phyloP scores from a whole-genome alignment of 1,140 invertebrate species.

The Andrena cerasifolii region DNA sequence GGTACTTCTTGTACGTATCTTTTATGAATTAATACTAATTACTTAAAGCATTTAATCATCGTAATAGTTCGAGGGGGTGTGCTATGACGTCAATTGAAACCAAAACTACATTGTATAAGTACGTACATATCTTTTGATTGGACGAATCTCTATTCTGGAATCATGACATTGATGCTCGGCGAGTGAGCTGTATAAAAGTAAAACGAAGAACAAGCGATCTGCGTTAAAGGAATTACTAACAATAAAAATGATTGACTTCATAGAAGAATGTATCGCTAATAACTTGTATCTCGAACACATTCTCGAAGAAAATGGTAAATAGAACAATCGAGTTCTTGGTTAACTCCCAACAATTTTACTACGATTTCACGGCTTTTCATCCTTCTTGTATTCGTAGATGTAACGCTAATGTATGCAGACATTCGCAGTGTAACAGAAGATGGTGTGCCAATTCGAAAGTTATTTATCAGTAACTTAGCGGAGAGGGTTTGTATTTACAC shows the following conservation, averaged over 20 bases:
- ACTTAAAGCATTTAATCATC: neutral
- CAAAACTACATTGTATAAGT: neutral
- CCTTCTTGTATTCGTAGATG: slow-evolving; percentile 14
- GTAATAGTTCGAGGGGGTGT: neutral
- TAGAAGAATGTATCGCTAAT: neutral
- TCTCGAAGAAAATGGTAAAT: neutral
- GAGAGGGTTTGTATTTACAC: slow-evolving; percentile 72
- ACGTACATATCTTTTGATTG: neutral
- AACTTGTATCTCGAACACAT: neutral
- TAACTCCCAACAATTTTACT: neutral
- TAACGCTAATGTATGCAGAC: too few relatives aligned
- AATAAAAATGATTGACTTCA: neutral
- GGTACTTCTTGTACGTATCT: neutral
- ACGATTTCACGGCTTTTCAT: neutral
- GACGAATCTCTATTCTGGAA: neutral
- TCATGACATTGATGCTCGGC: slow-evolving; percentile 8
- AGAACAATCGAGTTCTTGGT: neutral
- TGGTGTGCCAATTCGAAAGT: slow-evolving; percentile 76
- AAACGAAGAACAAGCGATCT: neutral
- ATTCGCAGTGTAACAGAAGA: slow-evolving; percentile 55
- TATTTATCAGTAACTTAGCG: slow-evolving; percentile 78
- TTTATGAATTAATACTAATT: neutral
- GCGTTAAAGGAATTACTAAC: neutral
- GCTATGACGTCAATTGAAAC: neutral
- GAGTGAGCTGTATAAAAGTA: neutral